Evolutionary conservation across 2,888 invertebrate species (phyloP).

Genomic region (Periphyllus acericola): DNA sequence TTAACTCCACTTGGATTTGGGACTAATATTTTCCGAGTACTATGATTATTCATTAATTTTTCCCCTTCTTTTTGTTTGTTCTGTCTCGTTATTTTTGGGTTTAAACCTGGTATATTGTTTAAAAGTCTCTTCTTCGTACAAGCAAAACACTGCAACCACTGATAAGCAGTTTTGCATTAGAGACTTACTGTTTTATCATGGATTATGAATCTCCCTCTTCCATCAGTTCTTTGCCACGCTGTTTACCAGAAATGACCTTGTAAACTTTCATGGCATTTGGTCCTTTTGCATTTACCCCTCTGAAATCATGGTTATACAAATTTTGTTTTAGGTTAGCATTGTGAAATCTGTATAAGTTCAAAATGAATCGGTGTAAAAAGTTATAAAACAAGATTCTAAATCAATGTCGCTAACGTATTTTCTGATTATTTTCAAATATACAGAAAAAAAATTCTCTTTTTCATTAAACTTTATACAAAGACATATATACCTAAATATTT

Average conservation of each 20-base stretch:
- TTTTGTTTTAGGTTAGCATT: no score
- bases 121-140: not conserved
- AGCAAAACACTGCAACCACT: conserved; percentile 39
- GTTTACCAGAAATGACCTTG: conserved; percentile 20
- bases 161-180: conserved; percentile 57
- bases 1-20: not conserved
- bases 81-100: conserved; percentile 12
- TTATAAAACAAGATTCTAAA: not conserved
- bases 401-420: not conserved
- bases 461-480: not conserved
- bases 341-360: not conserved
- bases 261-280: conserved; percentile 16
- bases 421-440: not conserved
- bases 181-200: conserved; percentile 31
- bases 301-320: not conserved
- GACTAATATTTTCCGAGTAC: not conserved
- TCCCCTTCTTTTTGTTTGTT: conserved; percentile 41
- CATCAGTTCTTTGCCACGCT: not conserved
- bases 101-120: conserved; percentile 15
- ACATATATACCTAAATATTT: not conserved
- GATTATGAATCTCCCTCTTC: conserved; percentile 10
- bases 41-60: conserved; percentile 11
- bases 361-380: not conserved
- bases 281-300: not conserved
- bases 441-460: not conserved